Base-by-base conservation (phyloP, 2,888 invertebrate genomes). In the Argyra leucocephala region DNA sequence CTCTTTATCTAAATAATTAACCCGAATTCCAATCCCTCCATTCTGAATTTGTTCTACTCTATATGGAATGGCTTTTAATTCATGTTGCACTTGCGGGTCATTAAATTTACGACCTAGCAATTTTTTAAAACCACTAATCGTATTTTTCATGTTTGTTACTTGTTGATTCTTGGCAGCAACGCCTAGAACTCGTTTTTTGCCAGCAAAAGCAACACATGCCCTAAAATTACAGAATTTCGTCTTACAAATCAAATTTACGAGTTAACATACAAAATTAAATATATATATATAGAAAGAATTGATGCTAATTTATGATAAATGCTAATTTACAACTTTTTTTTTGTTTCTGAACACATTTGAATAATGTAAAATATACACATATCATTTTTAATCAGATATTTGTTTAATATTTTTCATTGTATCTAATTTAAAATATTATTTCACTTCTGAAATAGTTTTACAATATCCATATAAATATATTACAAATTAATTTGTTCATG, bases 71-170 rank as follows among this genome's bases (percentile, higher is more conserved):
- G 85, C 84, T 74, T 86, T 84, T 59, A 91, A 78, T 80, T 97
- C 96, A 74, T 86, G 85, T 77, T 95, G 91, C 58, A 93, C 91
- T 75, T 88, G 85, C 22, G 92, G 92, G 81, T 99, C 97, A 72
- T 87, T 85, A 79, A 85, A 96, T 77, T 90, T 90, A 74, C 96
- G 85, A 66, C 98, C 99, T 74, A 99, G 81, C 64, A 98, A 83
- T 74, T 93, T 86, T 81, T 97, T 99, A 80, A 98, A 93, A 68
- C 92, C 91, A 81, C 88, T 89, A 66, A 98, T 87, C 69, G 99
- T 99, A 79, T 97, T 98, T 80, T 93, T 94, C 87, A 96, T 89
- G 78, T 99, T 99, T 73, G 96, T 96, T 65, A 96, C 90, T 83
- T 91, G 89, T 80, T 97, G 96, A 77, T 96, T 96, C 79, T 95